Evolutionary conservation across 23 tunicate species (phyloP).

Genomic region (Trididemnum clinides): DNA sequence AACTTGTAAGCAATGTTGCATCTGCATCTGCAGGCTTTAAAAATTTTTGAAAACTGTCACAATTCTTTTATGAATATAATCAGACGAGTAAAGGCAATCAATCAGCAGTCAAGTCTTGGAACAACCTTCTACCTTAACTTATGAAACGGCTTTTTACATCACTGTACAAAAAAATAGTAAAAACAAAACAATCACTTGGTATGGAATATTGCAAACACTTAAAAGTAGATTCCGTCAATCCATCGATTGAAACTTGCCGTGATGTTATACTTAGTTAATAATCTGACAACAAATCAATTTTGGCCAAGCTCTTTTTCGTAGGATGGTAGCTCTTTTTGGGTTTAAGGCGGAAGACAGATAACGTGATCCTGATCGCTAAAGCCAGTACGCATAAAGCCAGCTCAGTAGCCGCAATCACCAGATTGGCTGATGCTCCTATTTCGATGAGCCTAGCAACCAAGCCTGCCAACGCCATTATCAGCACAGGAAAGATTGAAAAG

Average conservation of each 20-base stretch:
- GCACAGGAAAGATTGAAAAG: slow-evolving; percentile 33
- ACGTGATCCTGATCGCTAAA: neutral
- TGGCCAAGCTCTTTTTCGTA: neutral
- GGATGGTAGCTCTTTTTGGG: neutral
- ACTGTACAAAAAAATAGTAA: neutral
- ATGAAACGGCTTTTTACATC: too few relatives aligned
- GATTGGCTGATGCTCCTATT: neutral
- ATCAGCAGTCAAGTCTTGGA: too few relatives aligned
- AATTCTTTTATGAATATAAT: too few relatives aligned
- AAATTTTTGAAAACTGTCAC: too few relatives aligned
- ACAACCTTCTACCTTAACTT: too few relatives aligned
- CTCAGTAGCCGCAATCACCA: neutral
- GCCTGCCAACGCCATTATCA: slow-evolving; percentile 17
- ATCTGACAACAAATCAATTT: neutral
- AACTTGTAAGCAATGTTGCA: too few relatives aligned
- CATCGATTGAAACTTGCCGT: too few relatives aligned
- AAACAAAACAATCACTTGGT: neutral
- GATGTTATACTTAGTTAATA: too few relatives aligned
- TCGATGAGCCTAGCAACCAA: neutral
- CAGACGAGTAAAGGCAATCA: too few relatives aligned
- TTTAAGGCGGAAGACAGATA: neutral
- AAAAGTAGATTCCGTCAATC: too few relatives aligned
- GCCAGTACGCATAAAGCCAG: neutral
- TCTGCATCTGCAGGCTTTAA: too few relatives aligned
- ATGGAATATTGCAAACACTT: too few relatives aligned